phyloP scores from a whole-genome alignment of 1,140 invertebrate species.

The Penaeus vannamei region DNA sequence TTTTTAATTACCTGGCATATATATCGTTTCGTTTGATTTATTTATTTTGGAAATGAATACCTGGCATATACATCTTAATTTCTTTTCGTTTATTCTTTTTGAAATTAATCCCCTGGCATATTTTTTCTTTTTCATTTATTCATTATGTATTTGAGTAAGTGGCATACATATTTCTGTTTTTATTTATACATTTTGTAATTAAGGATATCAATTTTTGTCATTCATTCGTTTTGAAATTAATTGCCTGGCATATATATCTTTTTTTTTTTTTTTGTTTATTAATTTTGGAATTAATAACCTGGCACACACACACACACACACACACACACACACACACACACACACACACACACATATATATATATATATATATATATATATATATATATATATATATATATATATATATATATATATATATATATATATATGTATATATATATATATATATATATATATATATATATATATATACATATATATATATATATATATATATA shows the following conservation, averaged over 20 bases:
- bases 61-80: no score
- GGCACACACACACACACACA: constrained; percentile 2
- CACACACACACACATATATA: constrained; percentile 12
- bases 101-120: no score
- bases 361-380: constrained; percentile 16
- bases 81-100: no score
- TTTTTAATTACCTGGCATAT: no score
- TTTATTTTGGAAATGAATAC: no score
- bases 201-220: no score
- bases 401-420: constrained; percentile 16
- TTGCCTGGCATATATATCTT: neutral
- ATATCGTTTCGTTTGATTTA: no score
- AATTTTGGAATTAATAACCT: no score
- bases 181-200: no score
- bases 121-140: no score
- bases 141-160: no score
- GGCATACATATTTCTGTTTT: no score
- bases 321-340: constrained; percentile 11
- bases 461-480: constrained; percentile 14
- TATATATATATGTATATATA: neutral
- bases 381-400: constrained; percentile 16
- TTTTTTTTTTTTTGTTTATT: neutral
- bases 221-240: neutral
- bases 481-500: constrained; percentile 16
- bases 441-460: neutral